These are phyloP conservation scores for Drosophila ogumai DNA, from an alignment of 1,140 invertebrate genomes.

Conservation along the genomic window DNA sequence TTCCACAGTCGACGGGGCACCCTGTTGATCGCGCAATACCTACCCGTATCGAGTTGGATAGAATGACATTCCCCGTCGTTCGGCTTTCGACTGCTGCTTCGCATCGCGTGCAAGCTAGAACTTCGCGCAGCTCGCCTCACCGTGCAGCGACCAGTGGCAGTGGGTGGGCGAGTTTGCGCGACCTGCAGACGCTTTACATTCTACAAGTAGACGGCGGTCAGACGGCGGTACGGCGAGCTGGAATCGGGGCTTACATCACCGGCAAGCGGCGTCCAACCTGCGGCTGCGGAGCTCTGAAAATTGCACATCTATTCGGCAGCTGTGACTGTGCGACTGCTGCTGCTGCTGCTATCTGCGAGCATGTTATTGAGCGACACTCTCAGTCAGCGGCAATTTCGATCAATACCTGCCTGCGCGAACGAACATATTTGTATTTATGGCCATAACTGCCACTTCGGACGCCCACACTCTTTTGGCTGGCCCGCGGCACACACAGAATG, in stretches of 20 bases:
- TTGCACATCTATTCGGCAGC: constrained; percentile 74
- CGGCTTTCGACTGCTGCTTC: constrained; percentile 26
- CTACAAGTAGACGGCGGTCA: constrained; percentile 43
- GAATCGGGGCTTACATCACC: constrained; percentile 58
- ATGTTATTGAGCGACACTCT: constrained; percentile 55
- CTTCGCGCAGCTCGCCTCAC: constrained; percentile 32
- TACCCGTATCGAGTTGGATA: constrained; percentile 21
- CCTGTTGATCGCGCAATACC: constrained; percentile 20
- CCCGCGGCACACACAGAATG: constrained; percentile 30
- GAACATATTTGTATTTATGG: constrained; percentile 82
- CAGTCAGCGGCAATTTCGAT: constrained; percentile 55
- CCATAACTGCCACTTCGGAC: constrained; percentile 79
- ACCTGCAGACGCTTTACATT: constrained; percentile 51
- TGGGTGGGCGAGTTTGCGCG: constrained; percentile 57
- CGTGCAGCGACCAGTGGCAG: constrained; percentile 36
- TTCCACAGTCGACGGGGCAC: constrained; percentile 8
- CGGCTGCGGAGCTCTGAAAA: constrained; percentile 38
- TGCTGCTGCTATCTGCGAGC: constrained; percentile 37
- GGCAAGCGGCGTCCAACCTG: constrained; percentile 38
- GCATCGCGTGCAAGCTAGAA: constrained; percentile 40
- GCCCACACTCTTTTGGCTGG: constrained; percentile 57
- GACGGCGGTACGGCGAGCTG: constrained; percentile 26
- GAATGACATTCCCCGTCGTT: constrained; percentile 32
- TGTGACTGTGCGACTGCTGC: constrained; percentile 44
- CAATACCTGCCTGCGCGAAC: constrained; percentile 74